Percentiles rank a stretch among this genome's conserved stretches.
phyloP scores from a whole-genome alignment of 2,888 invertebrate genomes.

The Vandiemenella viatica region DNA sequence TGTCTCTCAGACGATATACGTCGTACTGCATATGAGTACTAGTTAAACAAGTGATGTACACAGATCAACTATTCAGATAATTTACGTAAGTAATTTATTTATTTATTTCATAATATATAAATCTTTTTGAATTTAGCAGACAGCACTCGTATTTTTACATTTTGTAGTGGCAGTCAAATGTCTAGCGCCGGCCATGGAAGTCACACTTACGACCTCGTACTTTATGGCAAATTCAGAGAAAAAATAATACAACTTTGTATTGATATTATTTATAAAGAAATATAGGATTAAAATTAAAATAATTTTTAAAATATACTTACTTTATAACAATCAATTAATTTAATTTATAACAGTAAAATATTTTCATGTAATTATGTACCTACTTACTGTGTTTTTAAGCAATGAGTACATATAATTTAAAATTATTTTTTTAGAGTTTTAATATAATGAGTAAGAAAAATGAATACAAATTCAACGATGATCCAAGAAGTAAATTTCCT shows the following conservation, averaged over 20 bases:
- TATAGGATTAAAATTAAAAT: background rate
- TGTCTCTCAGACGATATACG: background rate
- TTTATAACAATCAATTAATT: background rate
- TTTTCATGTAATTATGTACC: background rate
- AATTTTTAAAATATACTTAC: background rate
- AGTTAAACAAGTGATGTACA: background rate
- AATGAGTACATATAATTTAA: background rate
- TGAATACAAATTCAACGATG: background rate
- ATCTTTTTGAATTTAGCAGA: background rate
- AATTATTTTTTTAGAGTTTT: background rate
- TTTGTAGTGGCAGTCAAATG: background rate
- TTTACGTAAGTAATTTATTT: background rate
- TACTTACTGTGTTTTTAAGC: background rate
- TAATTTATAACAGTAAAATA: background rate
- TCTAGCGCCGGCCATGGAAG: background rate
- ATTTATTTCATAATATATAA: background rate
- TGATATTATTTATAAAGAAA: background rate
- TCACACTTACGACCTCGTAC: background rate
- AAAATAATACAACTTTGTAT: background rate
- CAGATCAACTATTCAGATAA: background rate
- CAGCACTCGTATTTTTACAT: background rate
- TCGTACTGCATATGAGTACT: background rate
- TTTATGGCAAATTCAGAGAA: background rate
- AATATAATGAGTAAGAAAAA: background rate
- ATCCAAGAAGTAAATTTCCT: background rate